phyloP scores from a whole-genome alignment of 1,140 invertebrate genomes.

The Gryllus bimaculatus region DNA sequence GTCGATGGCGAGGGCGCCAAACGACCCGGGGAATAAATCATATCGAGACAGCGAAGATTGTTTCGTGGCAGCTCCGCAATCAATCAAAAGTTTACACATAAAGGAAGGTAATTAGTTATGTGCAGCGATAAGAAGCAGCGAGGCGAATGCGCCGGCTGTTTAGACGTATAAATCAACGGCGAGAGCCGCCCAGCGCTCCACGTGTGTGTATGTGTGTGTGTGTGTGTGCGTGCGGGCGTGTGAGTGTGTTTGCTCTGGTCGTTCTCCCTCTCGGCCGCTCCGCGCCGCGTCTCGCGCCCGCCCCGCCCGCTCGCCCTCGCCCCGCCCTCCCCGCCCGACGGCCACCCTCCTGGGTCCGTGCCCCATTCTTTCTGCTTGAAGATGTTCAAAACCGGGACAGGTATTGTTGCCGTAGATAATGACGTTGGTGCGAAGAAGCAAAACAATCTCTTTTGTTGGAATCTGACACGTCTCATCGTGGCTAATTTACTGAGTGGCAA shows the following conservation, averaged over 20 bases:
- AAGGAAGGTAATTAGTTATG: not conserved
- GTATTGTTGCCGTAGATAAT: slow-evolving; percentile 24
- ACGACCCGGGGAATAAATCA: not conserved
- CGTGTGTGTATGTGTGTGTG: not conserved
- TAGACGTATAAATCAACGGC: not conserved
- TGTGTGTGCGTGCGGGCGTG: too few species aligned
- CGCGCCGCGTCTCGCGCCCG: too few species aligned
- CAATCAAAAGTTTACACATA: slow-evolving; percentile 1
- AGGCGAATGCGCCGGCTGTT: not conserved
- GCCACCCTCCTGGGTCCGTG: not conserved
- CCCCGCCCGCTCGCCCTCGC: not conserved
- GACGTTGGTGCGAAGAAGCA: slow-evolving; percentile 22
- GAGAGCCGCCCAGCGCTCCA: not conserved
- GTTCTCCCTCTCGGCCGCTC: not conserved
- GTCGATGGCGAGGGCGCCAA: not conserved
- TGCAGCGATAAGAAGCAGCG: not conserved
- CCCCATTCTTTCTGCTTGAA: slow-evolving; percentile 22
- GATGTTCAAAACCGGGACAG: slow-evolving; percentile 23
- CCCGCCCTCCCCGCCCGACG: not conserved
- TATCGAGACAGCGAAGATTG: not conserved
- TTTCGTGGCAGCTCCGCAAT: not conserved
- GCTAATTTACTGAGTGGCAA: slow-evolving; percentile 23
- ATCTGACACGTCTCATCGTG: slow-evolving; percentile 23
- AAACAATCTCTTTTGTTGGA: slow-evolving; percentile 23
- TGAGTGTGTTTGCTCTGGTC: not conserved